phyloP scores from a whole-genome alignment of 2,888 invertebrate genomes.

The Villa cingulata region DNA sequence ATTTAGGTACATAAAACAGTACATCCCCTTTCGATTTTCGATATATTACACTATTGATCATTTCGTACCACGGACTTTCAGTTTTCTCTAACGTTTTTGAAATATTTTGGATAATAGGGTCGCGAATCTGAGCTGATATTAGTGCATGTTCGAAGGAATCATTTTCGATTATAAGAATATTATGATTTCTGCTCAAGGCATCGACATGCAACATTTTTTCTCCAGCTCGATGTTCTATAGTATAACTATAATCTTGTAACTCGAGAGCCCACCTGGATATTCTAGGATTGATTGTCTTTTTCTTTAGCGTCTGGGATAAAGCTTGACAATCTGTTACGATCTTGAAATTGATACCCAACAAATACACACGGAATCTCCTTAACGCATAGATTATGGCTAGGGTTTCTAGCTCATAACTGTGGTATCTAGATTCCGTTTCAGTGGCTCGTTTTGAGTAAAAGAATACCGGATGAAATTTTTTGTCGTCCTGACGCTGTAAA shows the following conservation, averaged over 20 bases:
- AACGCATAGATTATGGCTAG: neutral
- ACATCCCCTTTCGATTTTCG: too few species aligned
- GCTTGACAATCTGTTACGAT: neutral
- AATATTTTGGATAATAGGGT: too few species aligned
- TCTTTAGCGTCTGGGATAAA: neutral
- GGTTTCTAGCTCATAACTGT: neutral
- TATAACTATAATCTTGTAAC: conserved; percentile 20
- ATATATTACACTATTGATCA: neutral
- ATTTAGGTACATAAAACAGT: too few species aligned
- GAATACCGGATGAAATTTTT: too few species aligned
- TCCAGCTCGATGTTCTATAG: neutral
- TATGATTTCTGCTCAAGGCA: neutral
- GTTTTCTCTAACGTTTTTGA: neutral
- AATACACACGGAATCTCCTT: neutral
- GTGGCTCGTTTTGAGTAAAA: too few species aligned
- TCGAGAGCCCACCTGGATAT: conserved; percentile 14
- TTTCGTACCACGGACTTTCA: neutral
- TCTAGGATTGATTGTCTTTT: neutral
- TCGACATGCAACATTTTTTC: neutral
- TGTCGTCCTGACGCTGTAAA: neutral
- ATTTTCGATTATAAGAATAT: conserved; percentile 8
- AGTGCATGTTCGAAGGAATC: conserved; percentile 18
- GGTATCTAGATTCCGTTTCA: neutral
- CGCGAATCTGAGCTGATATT: conserved; percentile 16
- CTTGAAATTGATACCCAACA: neutral